Base-by-base conservation (phyloP, 2,113 vertebrate species). In the Sinocyclocheilus maitianheensis region DNA sequence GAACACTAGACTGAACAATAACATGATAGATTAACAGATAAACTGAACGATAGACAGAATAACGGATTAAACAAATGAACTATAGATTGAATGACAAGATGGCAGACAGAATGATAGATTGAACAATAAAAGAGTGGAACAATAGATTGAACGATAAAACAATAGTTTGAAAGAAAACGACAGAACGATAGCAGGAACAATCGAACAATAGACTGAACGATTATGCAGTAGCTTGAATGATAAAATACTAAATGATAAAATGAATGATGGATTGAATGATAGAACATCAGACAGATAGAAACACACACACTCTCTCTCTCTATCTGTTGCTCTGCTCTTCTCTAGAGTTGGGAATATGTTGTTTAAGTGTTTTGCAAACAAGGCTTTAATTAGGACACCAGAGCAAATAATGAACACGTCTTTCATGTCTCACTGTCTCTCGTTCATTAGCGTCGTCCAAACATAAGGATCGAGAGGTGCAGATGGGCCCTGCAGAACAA, bases 311-410 rank as follows among this genome's bases (percentile, higher is more conserved):
- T 46, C 43, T 46, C 11, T 13, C 48, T 51, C 48, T 55, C 53
- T 55, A 5, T 55, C 53, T 55, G 53, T 20, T 6, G 14, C 13
- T 30, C 65, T 37, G 2, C 16, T 69, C 30, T 69, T 34, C 16
- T 18, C 7, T 37, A 20, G 34, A 2, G 18, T 2, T 62, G 43
- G 37, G 58, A 48, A 62, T n/a, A 53, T 22, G 67, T 67, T 84
- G 87, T 90, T 91, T 87, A 77, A 76, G 10, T 53, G 86, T 88
- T 88, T 90, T 85, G 81, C 89, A 92, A 90, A 93, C 88, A 90
- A 88, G 86, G 20, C 88, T 91, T 92, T 93, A 93, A 95, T 92
- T 93, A 87, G 88, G 81, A 89, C 12, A 40, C 53, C 87, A 85
- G 89, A 87, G 89, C 83, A 65, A 58, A 86, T 89, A 87, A 91